Evolutionary conservation across 2,113 vertebrate genomes (phyloP), one percentile per base, ranked within the genome.

Genomic region (Macquaria ambigua): DNA sequence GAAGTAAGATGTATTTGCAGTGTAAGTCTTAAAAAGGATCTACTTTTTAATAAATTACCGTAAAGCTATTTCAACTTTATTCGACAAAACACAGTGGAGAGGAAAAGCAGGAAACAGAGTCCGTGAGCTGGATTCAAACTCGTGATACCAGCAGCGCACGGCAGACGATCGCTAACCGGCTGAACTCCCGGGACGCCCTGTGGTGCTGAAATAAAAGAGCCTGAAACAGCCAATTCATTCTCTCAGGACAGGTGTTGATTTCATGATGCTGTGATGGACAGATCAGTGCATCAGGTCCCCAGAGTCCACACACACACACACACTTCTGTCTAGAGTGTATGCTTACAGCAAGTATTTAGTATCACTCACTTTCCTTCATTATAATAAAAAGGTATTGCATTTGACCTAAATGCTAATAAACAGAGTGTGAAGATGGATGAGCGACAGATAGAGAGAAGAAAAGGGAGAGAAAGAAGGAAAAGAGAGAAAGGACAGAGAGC

Each of bases 231-330:
- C 67, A 82, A 74, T 79, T 87, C 3, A 77, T 85, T 81, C 63
- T 59, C 28, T 79, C 52, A 70, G 81, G 76, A 74, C 28, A 62
- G 20, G 1, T 84, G 94, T 93, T 88, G 95, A 95, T 93, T 85
- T 62, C 70, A 56, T 63, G 73, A 79, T 58, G 23, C 37, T 77
- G 74, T 89, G 91, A 94, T 78, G 21, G 94, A 94, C 91, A 84
- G 86, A 69, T 74, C 71, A 53, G 78, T 83, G 50, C 56, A 58
- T 84, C 74, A 20, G 75, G 63, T 86, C 92, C 82, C 86, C 31
- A 15, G 86, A 81, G 89, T 34, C 70, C 77, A 39, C 64, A 58
- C 43, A 59, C 34, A 66, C 50, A 79, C 74, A 72, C 52, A 67
- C 67, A 72, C 48, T 18, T 34, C 14, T 43, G 15, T 20, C 23